Evolutionary conservation across 1,140 invertebrate genomes (phyloP).

Genomic region (Aphelenchoides besseyi): DNA sequence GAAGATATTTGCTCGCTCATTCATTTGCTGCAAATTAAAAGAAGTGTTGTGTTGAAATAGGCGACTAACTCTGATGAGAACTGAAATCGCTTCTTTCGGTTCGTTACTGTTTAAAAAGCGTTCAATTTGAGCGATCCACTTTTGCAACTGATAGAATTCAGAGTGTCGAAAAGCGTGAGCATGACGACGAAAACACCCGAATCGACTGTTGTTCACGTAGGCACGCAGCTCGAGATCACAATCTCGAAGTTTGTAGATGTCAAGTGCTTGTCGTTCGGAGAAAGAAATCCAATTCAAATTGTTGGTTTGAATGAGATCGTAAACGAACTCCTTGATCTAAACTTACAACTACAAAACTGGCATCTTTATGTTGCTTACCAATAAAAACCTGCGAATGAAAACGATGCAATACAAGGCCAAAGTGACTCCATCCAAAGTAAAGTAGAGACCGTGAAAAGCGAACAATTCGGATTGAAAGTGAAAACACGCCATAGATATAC

Average conservation of each 20-base stretch:
- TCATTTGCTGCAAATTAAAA: conserved; percentile 9
- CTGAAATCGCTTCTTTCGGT: neutral
- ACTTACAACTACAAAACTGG: neutral
- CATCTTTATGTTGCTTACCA: conserved; percentile 1
- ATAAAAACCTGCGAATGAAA: neutral
- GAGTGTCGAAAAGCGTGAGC: conserved; percentile 8
- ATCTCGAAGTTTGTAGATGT: conserved; percentile 15
- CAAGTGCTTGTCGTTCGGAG: neutral
- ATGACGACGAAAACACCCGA: neutral
- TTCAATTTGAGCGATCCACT: conserved; percentile 22
- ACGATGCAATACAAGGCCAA: conserved; percentile 1
- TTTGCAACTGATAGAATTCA: conserved; percentile 17
- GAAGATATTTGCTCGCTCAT: conserved; percentile 6
- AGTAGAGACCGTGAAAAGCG: conserved; percentile 13
- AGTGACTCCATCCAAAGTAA: neutral
- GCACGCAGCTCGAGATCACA: conserved; percentile 7
- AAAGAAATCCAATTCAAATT: conserved; percentile 18
- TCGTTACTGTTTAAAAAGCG: neutral
- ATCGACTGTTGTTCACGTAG: neutral
- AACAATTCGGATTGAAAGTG: neutral
- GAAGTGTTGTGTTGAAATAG: neutral
- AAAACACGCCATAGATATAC: neutral
- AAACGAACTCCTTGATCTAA: conserved; percentile 17
- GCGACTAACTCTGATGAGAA: conserved; percentile 4
- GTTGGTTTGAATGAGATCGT: conserved; percentile 9